Conservation (phyloP, 2,797 vertebrate genomes). For the Alca torda region DNA sequence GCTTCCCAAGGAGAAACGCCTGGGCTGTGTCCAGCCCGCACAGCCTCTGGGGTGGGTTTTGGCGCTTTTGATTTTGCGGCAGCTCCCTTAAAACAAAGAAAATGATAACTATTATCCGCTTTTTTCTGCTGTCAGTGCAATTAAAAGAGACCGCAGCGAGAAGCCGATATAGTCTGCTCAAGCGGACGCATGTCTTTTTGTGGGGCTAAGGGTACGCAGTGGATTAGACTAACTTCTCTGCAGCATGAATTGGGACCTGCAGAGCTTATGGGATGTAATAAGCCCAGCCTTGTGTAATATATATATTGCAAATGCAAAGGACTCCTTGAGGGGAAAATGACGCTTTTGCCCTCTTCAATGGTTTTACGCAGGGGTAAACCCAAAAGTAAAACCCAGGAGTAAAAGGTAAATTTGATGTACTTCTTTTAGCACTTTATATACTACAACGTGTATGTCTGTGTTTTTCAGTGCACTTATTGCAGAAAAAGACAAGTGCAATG, state of each 20-base stretch:
- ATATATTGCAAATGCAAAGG: neutral
- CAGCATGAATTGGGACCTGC: neutral
- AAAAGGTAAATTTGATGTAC: neutral
- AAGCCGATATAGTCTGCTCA: neutral
- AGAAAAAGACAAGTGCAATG: neutral
- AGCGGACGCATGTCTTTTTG: neutral
- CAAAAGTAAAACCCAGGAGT: neutral
- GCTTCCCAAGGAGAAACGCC: neutral
- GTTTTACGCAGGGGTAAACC: neutral
- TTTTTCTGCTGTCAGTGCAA: neutral
- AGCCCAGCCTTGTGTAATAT: neutral
- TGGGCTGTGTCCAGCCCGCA: neutral
- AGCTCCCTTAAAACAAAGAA: neutral
- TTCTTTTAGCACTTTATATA: neutral
- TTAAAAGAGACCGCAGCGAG: neutral
- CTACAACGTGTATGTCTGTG: neutral
- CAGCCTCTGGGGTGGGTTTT: neutral
- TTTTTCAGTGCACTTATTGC: neutral
- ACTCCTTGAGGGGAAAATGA: neutral
- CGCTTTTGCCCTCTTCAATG: neutral
- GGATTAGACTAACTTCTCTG: neutral
- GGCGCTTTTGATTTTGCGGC: neutral
- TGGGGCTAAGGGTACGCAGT: neutral
- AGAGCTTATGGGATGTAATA: neutral
- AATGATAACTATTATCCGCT: neutral